Evolutionary conservation across 2,888 invertebrate genomes (phyloP), one percentile per base, ranked within the genome.

Genomic region (Argyresthia albistria): DNA sequence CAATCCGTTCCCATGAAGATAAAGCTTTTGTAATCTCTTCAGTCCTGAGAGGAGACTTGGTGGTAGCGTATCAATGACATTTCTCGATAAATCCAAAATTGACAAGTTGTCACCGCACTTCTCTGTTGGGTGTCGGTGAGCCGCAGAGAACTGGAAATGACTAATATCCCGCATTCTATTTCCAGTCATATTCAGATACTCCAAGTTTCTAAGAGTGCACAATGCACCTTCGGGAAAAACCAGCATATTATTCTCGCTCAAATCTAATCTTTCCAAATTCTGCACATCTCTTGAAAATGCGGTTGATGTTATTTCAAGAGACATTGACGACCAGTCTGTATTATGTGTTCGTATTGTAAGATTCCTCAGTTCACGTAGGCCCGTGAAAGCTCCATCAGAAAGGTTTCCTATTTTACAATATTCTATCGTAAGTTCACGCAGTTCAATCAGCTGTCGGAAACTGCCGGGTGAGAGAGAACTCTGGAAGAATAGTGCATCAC

Each of bases 381-480:
- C 95, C 46, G 91, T 90, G 68, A 96, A 94, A n/a, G 95, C 93
- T 54, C 93, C 94, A 64, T 93, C 92, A 55, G 94, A 93, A 55
- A 95, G 88, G 70, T 94, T 94, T 54, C 93, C 93, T 57, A 95
- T 93, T 82, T 95, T 94, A 78, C 95, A 95, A 70, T 92, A 93
- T 71, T 95, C 94, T 63, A 95, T 92, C 46, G 92, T 91, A 51
- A 95, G 89, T 65, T 94, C 93, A 57, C 92, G 90, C 55, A 95
- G 83, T 76, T 94, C 94, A 58, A 93, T 89, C 60, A 94, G 84
- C 63, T 93, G 92, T 60, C 93, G 89, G 72, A 94, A 93, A 76
- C 93, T 94, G 61, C 93, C 93, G 53, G 93, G 91, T 66, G 91
- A 91, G 55, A 94, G 83, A 49, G 93, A 92, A 80, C 93, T 94